These are phyloP conservation scores for Scytalopus superciliaris DNA, from an alignment of 2,113 vertebrate species.

Conservation along the genomic window DNA sequence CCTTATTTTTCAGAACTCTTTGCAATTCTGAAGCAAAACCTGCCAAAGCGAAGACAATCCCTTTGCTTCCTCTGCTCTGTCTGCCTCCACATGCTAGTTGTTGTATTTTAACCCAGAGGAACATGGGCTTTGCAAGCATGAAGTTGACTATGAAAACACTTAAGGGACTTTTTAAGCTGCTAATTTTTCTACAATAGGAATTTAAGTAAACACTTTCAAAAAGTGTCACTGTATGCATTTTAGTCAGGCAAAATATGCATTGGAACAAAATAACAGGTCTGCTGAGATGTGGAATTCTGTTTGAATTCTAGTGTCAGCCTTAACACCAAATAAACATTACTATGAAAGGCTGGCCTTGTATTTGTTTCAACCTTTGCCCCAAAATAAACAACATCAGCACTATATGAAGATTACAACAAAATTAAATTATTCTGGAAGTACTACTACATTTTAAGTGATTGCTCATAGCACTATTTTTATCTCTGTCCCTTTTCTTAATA, in stretches of 20 bases:
- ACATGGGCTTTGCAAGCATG: rapidly evolving
- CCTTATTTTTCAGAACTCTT: neutral
- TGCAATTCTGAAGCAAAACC: neutral
- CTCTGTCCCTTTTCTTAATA: neutral
- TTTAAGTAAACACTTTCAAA: neutral
- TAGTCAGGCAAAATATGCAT: neutral
- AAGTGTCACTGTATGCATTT: neutral
- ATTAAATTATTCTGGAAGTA: neutral
- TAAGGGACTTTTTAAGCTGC: neutral
- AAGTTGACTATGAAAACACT: neutral
- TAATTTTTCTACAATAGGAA: neutral
- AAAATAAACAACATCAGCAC: neutral
- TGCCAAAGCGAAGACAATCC: neutral
- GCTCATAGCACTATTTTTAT: neutral
- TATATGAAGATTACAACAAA: neutral
- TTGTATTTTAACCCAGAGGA: neutral
- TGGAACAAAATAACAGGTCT: neutral
- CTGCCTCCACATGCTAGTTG: neutral
- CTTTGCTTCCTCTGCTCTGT: neutral
- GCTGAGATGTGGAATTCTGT: neutral
- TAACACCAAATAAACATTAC: neutral
- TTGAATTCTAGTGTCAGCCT: neutral
- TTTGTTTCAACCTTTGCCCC: neutral
- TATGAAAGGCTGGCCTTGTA: neutral
- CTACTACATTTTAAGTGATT: neutral